Conservation (phyloP, 2,888 invertebrate species). For the Prosopocoilus inquinatus region DNA sequence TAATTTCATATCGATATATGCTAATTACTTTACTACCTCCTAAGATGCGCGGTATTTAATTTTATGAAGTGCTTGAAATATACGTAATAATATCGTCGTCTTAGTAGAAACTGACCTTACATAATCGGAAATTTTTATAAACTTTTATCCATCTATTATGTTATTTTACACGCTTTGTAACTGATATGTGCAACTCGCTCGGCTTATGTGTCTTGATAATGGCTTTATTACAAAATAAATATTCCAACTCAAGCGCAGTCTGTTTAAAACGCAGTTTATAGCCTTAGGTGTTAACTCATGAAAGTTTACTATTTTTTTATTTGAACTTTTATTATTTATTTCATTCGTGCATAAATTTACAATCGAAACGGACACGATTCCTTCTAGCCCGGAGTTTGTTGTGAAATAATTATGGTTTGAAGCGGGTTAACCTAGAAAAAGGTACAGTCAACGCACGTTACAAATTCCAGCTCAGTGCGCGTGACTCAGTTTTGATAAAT, state of each 20-base stretch:
- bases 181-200: conserved; percentile 16
- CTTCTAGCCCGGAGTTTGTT: too few species aligned
- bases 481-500: not conserved
- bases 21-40: not conserved
- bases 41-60: not conserved
- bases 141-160: conserved; percentile 12
- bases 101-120: conserved; percentile 12
- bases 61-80: too few species aligned
- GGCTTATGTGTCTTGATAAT: conserved; percentile 15
- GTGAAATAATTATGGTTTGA: not conserved
- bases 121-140: conserved; percentile 15
- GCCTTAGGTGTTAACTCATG: conserved; percentile 13
- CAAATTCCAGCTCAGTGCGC: not conserved
- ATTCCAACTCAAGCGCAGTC: conserved; percentile 14
- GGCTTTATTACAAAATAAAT: conserved; percentile 18
- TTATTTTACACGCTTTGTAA: conserved; percentile 17
- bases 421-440: not conserved
- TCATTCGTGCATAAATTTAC: not conserved
- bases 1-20: too few species aligned
- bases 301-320: conserved; percentile 16
- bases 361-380: too few species aligned
- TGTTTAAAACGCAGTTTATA: conserved; percentile 13
- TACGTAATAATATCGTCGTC: too few species aligned
- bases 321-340: conserved; percentile 10
- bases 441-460: not conserved